Evolutionary conservation across 2,797 vertebrate species (phyloP).

Genomic region (Microchirus variegatus): DNA sequence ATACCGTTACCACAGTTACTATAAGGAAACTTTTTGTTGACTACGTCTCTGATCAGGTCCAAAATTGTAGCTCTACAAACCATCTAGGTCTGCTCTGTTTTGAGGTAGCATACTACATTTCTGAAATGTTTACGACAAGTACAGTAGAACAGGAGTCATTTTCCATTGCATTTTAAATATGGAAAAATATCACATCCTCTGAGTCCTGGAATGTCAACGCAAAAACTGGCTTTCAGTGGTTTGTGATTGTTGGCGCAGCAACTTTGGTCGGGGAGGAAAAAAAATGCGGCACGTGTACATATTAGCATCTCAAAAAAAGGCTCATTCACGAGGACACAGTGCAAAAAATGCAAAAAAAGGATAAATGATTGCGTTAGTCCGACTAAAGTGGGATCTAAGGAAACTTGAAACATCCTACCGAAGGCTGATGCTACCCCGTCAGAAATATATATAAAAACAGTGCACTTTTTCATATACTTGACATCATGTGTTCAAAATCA

Average conservation of each 20-base stretch:
- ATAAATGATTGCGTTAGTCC: no score
- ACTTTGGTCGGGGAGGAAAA: slow-evolving; percentile 42
- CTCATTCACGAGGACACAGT: slow-evolving; percentile 9
- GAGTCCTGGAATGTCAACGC: slow-evolving; percentile 32
- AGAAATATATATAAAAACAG: no score
- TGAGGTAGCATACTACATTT: slow-evolving; percentile 43
- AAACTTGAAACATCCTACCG: no score
- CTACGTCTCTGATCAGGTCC: slow-evolving; percentile 22
- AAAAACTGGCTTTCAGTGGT: slow-evolving; percentile 11
- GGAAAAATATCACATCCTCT: no score
- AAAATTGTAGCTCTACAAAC: slow-evolving; percentile 31
- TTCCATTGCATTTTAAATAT: slow-evolving; percentile 17
- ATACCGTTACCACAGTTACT: slow-evolving; percentile 8
- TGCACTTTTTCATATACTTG: no score
- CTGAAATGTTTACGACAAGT: neutral
- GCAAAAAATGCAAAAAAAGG: slow-evolving; percentile 10
- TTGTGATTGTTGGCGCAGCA: slow-evolving; percentile 53
- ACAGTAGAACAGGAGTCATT: slow-evolving; percentile 11
- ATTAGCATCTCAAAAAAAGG: neutral
- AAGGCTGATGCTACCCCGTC: no score
- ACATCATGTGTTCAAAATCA: no score
- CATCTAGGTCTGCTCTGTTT: slow-evolving; percentile 10
- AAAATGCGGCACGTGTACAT: slow-evolving; percentile 15
- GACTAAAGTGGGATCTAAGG: no score
- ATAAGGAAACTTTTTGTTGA: slow-evolving; percentile 8